These are phyloP conservation scores for Amphiprion ocellaris DNA, from an alignment of 2,113 vertebrate species.

Conservation along the genomic window DNA sequence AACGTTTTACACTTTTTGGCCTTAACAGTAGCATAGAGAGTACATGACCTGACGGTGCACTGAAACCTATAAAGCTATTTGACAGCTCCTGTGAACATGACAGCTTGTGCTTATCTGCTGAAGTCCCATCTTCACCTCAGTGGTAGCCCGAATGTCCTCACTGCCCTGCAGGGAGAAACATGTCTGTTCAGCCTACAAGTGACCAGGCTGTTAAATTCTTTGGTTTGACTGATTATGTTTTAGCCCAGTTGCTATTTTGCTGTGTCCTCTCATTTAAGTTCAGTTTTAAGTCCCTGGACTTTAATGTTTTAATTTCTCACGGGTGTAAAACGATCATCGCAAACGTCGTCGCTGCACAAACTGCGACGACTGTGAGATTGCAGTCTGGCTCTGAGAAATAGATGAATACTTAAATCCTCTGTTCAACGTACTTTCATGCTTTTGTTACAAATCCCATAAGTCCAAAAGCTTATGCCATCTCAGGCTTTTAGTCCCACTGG, in stretches of 20 bases:
- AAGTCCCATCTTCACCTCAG: background rate
- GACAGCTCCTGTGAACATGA: background rate
- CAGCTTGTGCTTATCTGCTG: background rate
- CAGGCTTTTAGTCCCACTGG: constrained; percentile 16
- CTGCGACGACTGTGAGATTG: background rate
- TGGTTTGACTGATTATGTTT: background rate
- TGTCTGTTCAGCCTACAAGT: background rate
- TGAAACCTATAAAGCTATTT: background rate
- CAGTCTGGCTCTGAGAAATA: constrained; percentile 15
- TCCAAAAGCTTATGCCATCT: constrained; percentile 33
- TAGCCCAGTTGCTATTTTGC: background rate
- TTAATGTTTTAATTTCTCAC: background rate
- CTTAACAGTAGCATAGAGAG: too few relatives aligned
- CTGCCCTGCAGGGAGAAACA: background rate
- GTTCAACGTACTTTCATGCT: constrained; percentile 30
- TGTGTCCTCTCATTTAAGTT: background rate
- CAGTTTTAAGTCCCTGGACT: background rate
- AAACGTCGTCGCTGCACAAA: background rate
- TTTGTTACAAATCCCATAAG: constrained; percentile 54
- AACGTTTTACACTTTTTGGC: background rate
- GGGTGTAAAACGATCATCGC: background rate
- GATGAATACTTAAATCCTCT: constrained; percentile 41
- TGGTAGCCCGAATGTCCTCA: background rate
- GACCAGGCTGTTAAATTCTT: background rate
- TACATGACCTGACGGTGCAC: background rate